Base-by-base conservation (phyloP, 2,888 invertebrate species). In the Sarcophaga rosellei region DNA sequence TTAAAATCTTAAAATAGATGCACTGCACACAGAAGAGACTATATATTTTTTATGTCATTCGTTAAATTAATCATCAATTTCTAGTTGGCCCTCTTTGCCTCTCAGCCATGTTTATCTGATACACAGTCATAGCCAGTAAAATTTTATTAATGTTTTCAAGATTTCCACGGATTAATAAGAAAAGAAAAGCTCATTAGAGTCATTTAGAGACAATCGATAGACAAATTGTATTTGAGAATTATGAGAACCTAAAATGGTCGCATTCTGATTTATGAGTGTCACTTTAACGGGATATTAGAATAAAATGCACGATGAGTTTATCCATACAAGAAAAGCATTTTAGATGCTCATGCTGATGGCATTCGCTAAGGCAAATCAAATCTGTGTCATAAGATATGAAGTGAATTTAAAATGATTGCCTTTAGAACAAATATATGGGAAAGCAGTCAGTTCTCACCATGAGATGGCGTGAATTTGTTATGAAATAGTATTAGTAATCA, bases 251-350 rank as follows among this genome's bases (percentile, higher is more conserved):
- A 44, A 78, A 75, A 61, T 86, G 84, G 66, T 65, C 84, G 68
- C 70, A 69, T 66, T 81, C n/a, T 81, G 84, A 84, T 84, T 84
- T 77, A 86, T 86, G 74, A 83, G 77, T 77, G 81, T 78, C 79
- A 86, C 79, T 62, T 80, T 82, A 17, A 76, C 47, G 66, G 81
- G 81, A 77, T 77, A 72, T 85, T 77, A 21, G 15, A 70, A 62
- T 63, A 72, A 63, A 79, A 74, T 74, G 47, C 80, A 44, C 53
- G 73, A 80, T 35, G 61, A 45, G 53, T 72, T 11, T 5, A 45
- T 35, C 25, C 17, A 20, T 72, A 77, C 76, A 75, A 12, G 75
- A 62, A 82, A 75, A 82, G 21, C 70, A 57, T 75, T 85, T 85
- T 79, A 79, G 61, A 66, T 61, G 20, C 17, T 17, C 4, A 53